Evolutionary conservation across 2,113 vertebrate species (phyloP).

Genomic region (Cephalopholis sonnerati): DNA sequence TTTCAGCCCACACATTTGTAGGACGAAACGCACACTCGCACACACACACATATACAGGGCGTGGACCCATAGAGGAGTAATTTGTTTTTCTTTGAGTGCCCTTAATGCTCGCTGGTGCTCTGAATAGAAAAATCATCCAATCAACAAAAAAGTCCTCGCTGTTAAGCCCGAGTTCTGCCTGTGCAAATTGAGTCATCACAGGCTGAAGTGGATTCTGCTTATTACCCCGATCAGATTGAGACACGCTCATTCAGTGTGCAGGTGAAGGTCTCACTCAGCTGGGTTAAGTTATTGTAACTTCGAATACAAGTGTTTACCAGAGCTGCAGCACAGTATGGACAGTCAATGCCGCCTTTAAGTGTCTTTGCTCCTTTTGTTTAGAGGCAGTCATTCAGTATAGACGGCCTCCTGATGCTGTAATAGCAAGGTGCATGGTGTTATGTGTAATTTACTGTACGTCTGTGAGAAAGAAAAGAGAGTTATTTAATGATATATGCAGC

Average conservation of each 20-base stretch:
- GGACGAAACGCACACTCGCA: conserved; percentile 2
- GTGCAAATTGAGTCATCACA: conserved; percentile 29
- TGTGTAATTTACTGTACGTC: neutral
- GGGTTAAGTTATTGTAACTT: neutral
- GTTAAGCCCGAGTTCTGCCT: neutral
- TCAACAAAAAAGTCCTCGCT: conserved; percentile 24
- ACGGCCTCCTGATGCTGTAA: neutral
- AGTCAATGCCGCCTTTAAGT: neutral
- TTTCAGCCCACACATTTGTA: conserved; percentile 50
- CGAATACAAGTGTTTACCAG: neutral
- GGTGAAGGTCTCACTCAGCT: conserved; percentile 25
- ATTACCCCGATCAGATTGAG: conserved; percentile 33
- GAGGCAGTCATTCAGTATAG: neutral
- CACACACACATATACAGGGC: neutral
- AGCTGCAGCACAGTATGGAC: neutral
- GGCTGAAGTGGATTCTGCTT: conserved; percentile 36
- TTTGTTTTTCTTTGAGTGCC: conserved; percentile 56
- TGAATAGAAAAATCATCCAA: conserved; percentile 31
- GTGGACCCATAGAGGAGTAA: conserved; percentile 4
- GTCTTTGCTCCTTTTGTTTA: neutral
- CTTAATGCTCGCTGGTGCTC: conserved; percentile 20
- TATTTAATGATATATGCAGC: neutral
- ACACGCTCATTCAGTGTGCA: conserved; percentile 7
- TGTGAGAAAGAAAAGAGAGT: neutral
- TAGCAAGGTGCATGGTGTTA: neutral